Evolutionary conservation across 2,888 invertebrate genomes (phyloP).

Genomic region (Miltochrista miniata): DNA sequence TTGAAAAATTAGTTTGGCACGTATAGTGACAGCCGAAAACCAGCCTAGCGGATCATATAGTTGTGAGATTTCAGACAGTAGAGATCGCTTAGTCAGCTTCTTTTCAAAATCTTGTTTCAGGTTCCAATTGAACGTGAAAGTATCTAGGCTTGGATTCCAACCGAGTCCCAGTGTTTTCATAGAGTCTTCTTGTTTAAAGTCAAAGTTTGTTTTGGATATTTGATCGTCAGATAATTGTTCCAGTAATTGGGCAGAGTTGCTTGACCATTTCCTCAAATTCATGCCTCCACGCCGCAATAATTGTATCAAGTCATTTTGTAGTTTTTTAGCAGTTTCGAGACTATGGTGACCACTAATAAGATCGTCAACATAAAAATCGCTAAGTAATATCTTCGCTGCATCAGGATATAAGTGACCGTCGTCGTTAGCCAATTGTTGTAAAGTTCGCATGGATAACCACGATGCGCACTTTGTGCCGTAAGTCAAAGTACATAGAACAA

Average conservation of each 20-base stretch:
- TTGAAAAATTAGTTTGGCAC: conserved; percentile 2
- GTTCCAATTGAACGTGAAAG: conserved; percentile 9
- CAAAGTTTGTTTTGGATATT: conserved; percentile 5
- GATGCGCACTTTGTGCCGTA: too few relatives aligned
- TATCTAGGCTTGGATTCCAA: conserved; percentile 17
- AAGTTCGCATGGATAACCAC: conserved; percentile 14
- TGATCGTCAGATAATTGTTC: background rate
- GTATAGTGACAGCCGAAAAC: too few relatives aligned
- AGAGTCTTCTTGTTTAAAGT: conserved; percentile 12
- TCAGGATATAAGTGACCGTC: conserved; percentile 7
- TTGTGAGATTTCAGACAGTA: conserved; percentile 12
- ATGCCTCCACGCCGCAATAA: background rate
- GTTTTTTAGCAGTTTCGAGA: too few relatives aligned
- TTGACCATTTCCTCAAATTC: conserved; percentile 1
- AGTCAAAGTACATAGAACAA: too few relatives aligned
- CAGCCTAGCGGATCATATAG: conserved; percentile 1
- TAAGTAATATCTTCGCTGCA: background rate
- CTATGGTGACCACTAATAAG: background rate
- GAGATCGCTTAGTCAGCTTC: conserved; percentile 5
- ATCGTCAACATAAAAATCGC: background rate
- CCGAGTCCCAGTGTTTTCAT: conserved; percentile 14
- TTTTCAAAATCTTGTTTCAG: conserved; percentile 5
- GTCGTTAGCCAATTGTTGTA: conserved; percentile 16
- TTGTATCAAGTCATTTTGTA: background rate
- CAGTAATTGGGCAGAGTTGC: background rate